phyloP scores from a whole-genome alignment of 2,888 invertebrate species.

The Cepaea hortensis region DNA sequence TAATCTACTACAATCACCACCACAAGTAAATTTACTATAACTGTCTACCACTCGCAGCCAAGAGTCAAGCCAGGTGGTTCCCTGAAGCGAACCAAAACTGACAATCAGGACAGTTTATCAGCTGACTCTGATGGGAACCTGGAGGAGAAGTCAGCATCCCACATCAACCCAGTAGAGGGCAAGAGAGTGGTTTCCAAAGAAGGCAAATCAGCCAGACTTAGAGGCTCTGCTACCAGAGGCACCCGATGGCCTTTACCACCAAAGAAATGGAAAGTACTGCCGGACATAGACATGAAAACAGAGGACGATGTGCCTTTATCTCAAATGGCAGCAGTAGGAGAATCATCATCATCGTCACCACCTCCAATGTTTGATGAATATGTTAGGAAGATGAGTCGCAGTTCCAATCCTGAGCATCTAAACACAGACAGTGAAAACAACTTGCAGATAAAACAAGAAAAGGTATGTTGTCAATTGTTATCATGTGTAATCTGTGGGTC shows the following conservation, averaged over 20 bases:
- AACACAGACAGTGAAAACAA: background rate
- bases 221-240: background rate
- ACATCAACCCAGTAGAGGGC: conserved; percentile 54
- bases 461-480: conserved; percentile 11
- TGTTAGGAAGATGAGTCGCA: background rate
- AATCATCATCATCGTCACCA: background rate
- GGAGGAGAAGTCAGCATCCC: conserved; percentile 38
- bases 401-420: background rate
- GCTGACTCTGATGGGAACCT: conserved; percentile 51
- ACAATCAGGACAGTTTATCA: conserved; percentile 37
- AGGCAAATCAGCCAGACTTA: conserved; percentile 19
- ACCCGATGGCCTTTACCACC: conserved; percentile 15
- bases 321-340: background rate
- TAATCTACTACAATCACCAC: background rate
- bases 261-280: conserved; percentile 19
- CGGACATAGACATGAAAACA: conserved; percentile 26
- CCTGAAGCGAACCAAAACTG: conserved; percentile 7
- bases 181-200: conserved; percentile 57
- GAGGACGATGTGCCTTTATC: conserved; percentile 5
- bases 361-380: background rate
- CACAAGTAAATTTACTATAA: background rate
- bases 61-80: background rate
- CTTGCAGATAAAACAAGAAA: conserved; percentile 12
- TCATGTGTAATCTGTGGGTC: too few species aligned
- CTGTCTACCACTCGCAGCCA: conserved; percentile 11